A percentile compares a stretch with the other conserved stretches of the same genome.
phyloP scores from a whole-genome alignment of 2,888 invertebrate genomes.

The Dicyrtoma fusca region DNA sequence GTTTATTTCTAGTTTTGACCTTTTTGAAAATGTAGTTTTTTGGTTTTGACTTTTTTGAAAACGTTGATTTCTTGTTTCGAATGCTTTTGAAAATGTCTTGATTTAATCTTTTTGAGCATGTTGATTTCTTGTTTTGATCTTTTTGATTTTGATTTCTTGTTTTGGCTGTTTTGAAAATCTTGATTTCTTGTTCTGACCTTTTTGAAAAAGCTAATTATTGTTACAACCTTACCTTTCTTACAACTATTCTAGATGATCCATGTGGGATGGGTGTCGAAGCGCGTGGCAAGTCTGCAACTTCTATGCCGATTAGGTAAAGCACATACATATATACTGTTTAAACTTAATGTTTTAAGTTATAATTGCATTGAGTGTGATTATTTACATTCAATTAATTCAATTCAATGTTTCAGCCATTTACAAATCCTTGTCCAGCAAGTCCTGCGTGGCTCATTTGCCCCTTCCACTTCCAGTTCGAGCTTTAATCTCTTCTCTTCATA shows the following conservation, averaged over 20 bases:
- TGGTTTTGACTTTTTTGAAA: too few relatives aligned
- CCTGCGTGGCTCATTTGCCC: constrained; percentile 76
- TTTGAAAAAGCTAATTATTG: not conserved
- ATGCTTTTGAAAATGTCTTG: too few relatives aligned
- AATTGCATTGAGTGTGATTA: too few relatives aligned
- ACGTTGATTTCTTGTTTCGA: too few relatives aligned
- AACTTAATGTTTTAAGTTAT: not conserved
- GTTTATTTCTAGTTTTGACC: too few relatives aligned
- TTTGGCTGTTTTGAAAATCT: not conserved
- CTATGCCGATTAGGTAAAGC: constrained; percentile 74
- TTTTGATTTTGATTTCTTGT: too few relatives aligned
- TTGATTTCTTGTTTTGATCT: too few relatives aligned
- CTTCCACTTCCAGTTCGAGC: constrained; percentile 85
- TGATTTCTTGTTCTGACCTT: not conserved
- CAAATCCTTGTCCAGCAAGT: constrained; percentile 73
- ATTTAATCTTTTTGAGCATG: too few relatives aligned
- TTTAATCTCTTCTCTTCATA: constrained; percentile 82
- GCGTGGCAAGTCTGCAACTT: constrained; percentile 87
- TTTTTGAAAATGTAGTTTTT: too few relatives aligned
- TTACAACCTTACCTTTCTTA: not conserved
- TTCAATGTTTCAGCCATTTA: constrained; percentile 62
- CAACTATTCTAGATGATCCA: constrained; percentile 67
- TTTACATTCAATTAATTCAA: too few relatives aligned
- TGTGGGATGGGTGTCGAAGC: constrained; percentile 89
- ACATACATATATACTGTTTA: not conserved